Evolutionary conservation across 1,140 invertebrate genomes (phyloP), one percentile per base, ranked within the genome.

Genomic region (Nephotettix cincticeps): DNA sequence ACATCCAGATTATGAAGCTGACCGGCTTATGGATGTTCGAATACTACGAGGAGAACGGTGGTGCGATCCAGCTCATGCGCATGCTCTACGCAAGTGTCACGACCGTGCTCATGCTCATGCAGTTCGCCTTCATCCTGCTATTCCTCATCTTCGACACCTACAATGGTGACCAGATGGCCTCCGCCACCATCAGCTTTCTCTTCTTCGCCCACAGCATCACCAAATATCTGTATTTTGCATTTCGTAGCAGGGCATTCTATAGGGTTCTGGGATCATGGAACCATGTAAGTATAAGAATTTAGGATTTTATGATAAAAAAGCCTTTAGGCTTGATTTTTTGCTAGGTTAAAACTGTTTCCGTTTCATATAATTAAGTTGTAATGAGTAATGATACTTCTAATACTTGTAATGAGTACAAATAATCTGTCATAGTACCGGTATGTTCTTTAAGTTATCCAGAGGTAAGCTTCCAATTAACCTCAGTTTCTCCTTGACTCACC

Each of bases 131-230:
- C 3, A 87, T 90, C 74, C 84, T 84, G 13, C 83, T 87, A 21
- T 93, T 93, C 77, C 82, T 93, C 81, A 84, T 88, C 0, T 54
- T 86, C 27, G 88, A 93, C 78, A 85, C 87, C 1, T 89, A 88
- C n/a, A 90, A 93, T 75, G 90, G 92, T 0, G 92, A 93, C 77
- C 89, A 92, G 78, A 80, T 93, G 54, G 91, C 91, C 0, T 90
- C 90, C 0, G 92, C 92, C 72, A 92, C 91, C 19, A 91, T 94
- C 40, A 94, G 91, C 0, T 85, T 91, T 1, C 83, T 93, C 4
- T 93, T 93, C 81, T 93, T 93, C 79, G 84, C 88, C 0, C 92
- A 94, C 76, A 86, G 87, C 47, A 80, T 93, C 14, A 90, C 91
- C 13, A 93, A 94, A 78, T 81, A 90, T 43, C 71, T 87, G 6